These are phyloP conservation scores for Chironomus striatipennis DNA, from an alignment of 1,140 invertebrate species.

Conservation along the genomic window DNA sequence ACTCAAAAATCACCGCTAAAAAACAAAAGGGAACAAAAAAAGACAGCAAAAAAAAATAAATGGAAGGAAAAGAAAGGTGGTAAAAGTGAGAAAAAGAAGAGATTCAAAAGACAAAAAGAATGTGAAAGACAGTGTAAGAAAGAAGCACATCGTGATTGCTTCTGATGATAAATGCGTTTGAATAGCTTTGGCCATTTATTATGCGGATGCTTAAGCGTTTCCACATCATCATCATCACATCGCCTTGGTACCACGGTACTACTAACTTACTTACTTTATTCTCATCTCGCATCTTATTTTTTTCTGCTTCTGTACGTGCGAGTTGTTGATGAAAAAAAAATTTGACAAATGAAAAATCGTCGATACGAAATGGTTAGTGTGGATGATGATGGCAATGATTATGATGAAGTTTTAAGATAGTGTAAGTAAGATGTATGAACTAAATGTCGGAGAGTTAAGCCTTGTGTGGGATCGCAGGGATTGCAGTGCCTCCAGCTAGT, in stretches of 20 bases:
- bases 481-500: too few species aligned
- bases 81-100: neutral
- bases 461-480: too few species aligned
- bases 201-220: neutral
- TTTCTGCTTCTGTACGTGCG: neutral
- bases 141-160: neutral
- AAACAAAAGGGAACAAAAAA: too few species aligned
- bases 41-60: too few species aligned
- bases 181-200: conserved; percentile 13
- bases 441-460: too few species aligned
- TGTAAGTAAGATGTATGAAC: too few species aligned
- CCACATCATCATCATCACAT: conserved; percentile 11
- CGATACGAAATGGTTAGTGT: neutral
- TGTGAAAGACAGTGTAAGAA: neutral
- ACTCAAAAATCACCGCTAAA: too few species aligned
- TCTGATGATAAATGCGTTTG: neutral
- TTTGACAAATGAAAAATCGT: conserved; percentile 14
- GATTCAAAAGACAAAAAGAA: neutral
- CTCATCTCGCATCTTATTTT: neutral
- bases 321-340: conserved; percentile 2
- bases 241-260: neutral
- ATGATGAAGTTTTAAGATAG: too few species aligned
- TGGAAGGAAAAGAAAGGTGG: too few species aligned
- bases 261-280: too few species aligned
- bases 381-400: too few species aligned